Evolutionary conservation across 2,113 vertebrate species (phyloP), one percentile per base, ranked within the genome.

Genomic region (Misgurnus mizolepis): DNA sequence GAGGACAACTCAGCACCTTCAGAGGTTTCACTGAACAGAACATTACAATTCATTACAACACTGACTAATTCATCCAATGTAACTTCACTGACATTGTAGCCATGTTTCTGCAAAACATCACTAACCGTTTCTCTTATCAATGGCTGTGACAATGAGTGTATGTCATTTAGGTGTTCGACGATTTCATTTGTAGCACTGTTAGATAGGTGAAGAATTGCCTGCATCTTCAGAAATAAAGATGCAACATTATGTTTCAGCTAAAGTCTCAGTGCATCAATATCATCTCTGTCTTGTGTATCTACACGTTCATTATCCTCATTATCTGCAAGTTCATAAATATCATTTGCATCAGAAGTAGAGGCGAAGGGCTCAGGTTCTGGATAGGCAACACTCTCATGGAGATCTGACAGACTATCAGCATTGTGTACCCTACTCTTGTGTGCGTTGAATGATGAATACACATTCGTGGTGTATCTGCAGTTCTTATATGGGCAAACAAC

Each of bases 1-100:
- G 53, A 60, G 27, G 66, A 68, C 6, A 79, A 69, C 15, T 71
- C 41, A 43, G 67, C 18, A 45, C 77, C 53, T 70, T 61, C 69
- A 79, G 43, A 53, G 15, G 78, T 71, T 50, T 18, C 34, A 40
- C 55, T 79, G 15, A 56, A 7, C 10, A 70, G 45, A 79, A 79
- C 43, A 49, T 71, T 79, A 64, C 56, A 60, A 41, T 49, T 39
- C 77, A 79, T 79, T 56, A 79, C 77, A 70, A 18, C 67, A 70
- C 41, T 70, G 67, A 62, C 56, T 12, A 70, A 8, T 56, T 79
- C 49, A n/a, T 79, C 55, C 39, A 79, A 7, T 61, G 7, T 61
- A 43, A 55, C 41, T 70, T 41, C 53, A 71, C 15, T 50, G 17
- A 34, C 22, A 64, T 5, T 3, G 61, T 49, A 60, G 9, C 61